Evolutionary conservation across 2,797 vertebrate species (phyloP).

Genomic region (Luscinia megarhynchos): DNA sequence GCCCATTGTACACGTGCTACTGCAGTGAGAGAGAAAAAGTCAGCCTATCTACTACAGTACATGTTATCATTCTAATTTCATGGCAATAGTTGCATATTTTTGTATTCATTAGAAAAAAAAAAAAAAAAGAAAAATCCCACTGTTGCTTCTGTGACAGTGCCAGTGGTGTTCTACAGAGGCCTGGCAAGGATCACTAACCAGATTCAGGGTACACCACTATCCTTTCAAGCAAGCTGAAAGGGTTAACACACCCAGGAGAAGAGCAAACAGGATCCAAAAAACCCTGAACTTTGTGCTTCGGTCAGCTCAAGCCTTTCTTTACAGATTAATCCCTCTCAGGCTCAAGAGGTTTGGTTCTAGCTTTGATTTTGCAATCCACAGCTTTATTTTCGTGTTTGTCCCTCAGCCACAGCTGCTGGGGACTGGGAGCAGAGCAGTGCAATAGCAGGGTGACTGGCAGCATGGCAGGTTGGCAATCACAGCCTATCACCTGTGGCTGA

Average conservation of each 20-base stretch:
- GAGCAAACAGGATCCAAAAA: neutral
- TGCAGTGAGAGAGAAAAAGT: conserved; percentile 49
- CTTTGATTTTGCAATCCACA: neutral
- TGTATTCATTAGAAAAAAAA: neutral
- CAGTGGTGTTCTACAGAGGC: neutral
- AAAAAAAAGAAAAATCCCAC: neutral
- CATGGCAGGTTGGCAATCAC: neutral
- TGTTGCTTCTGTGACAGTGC: neutral
- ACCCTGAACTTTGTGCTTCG: neutral
- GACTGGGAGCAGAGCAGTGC: neutral
- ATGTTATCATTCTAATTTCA: neutral
- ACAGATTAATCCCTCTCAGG: conserved; percentile 3
- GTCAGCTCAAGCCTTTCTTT: conserved; percentile 39
- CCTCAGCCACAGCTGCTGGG: neutral
- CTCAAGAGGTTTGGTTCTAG: conserved; percentile 39
- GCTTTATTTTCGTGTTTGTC: conserved; percentile 32
- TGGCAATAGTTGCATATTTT: neutral
- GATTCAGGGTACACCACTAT: neutral
- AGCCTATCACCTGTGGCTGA: neutral
- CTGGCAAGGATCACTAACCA: neutral
- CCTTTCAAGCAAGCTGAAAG: neutral
- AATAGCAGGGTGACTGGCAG: neutral
- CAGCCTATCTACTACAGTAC: neutral
- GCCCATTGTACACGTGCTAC: conserved; percentile 91
- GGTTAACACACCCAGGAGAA: neutral